These are phyloP conservation scores for Stenodera caucasica DNA, from an alignment of 2,888 invertebrate species.

Conservation along the genomic window DNA sequence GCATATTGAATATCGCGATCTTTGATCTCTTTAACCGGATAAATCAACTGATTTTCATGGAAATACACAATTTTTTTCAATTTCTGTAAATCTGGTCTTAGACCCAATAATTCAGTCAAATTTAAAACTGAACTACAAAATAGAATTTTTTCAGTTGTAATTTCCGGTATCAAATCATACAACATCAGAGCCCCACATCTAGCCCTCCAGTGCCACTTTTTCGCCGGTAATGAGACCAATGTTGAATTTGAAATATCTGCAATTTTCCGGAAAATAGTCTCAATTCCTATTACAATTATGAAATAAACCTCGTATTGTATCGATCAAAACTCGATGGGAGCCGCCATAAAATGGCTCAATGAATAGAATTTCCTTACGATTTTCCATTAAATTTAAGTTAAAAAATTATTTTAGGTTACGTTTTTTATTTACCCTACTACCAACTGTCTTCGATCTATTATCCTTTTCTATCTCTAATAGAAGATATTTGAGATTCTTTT, in stretches of 20 bases:
- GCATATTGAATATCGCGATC: slow-evolving; percentile 75
- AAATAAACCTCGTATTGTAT: slow-evolving; percentile 51
- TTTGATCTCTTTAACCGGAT: slow-evolving; percentile 67
- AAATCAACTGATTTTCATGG: slow-evolving; percentile 76
- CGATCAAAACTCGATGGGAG: slow-evolving; percentile 70
- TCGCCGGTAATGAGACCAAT: slow-evolving; percentile 64
- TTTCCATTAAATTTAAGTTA: neutral
- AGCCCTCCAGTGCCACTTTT: slow-evolving; percentile 80
- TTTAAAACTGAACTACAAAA: slow-evolving; percentile 72
- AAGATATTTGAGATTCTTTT: neutral
- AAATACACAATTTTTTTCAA: slow-evolving; percentile 72
- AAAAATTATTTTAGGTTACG: too few relatives aligned
- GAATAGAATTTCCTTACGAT: slow-evolving; percentile 49
- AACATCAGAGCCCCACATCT: slow-evolving; percentile 68
- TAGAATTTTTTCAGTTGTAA: slow-evolving; percentile 60
- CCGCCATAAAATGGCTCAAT: slow-evolving; percentile 75
- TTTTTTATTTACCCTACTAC: too few relatives aligned
- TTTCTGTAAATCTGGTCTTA: slow-evolving; percentile 64
- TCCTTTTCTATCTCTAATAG: too few relatives aligned
- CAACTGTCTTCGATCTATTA: too few relatives aligned
- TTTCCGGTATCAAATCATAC: slow-evolving; percentile 61
- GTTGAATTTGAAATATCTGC: slow-evolving; percentile 48
- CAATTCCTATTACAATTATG: neutral
- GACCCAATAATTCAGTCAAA: slow-evolving; percentile 68
- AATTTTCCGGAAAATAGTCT: slow-evolving; percentile 15